Evolutionary conservation across 2,113 vertebrate genomes (phyloP).

Genomic region (Nasalis larvatus): DNA sequence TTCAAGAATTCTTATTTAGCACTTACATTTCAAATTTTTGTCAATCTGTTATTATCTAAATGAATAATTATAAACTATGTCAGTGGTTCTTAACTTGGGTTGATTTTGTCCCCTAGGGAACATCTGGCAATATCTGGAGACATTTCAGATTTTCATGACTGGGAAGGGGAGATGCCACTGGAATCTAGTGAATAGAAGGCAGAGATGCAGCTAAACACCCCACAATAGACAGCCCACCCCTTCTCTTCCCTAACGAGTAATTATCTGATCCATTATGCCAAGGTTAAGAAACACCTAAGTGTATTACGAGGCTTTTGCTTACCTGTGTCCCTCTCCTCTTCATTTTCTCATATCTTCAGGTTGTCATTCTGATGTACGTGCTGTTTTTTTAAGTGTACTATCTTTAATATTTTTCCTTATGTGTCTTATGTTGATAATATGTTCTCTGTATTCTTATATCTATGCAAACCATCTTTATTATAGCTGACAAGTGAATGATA

Average conservation of each 20-base stretch:
- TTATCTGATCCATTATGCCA: background rate
- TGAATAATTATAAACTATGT: slow-evolving; percentile 24
- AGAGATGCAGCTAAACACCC: background rate
- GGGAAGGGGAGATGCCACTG: background rate
- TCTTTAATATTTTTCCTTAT: slow-evolving; percentile 46
- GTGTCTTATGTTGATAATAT: slow-evolving; percentile 9
- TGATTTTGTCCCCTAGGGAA: background rate
- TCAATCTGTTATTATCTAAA: slow-evolving; percentile 46
- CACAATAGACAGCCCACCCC: background rate
- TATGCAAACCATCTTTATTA: slow-evolving; percentile 42
- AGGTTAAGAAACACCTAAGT: background rate
- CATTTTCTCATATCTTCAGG: slow-evolving; percentile 9
- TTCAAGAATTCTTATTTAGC: slow-evolving; percentile 52
- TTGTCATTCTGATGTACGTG: background rate
- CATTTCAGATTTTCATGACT: background rate
- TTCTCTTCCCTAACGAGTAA: background rate
- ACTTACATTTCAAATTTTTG: slow-evolving; percentile 26
- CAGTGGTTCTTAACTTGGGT: background rate
- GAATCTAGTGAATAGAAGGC: background rate
- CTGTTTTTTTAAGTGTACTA: slow-evolving; percentile 18
- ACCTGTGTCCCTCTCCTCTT: background rate
- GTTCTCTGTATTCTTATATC: slow-evolving; percentile 30
- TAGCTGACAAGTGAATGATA: slow-evolving; percentile 51
- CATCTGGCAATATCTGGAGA: slow-evolving; percentile 7
- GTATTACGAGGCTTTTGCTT: background rate